Base-by-base conservation (phyloP, 2,797 vertebrate species). In the Platalea minor region DNA sequence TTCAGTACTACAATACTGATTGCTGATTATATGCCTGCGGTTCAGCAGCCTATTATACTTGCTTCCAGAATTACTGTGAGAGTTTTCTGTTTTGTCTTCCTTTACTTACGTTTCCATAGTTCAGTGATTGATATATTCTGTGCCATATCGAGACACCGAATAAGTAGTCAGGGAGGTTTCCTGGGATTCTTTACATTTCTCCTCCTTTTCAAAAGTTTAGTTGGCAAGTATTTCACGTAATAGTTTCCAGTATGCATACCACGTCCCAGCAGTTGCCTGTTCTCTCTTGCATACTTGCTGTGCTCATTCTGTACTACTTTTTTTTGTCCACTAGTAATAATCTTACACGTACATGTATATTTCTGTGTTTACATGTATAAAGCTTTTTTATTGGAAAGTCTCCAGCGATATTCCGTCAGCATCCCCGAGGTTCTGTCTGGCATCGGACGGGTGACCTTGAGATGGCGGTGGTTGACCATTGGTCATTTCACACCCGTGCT, bases 71-170 rank as follows among this genome's bases (percentile, higher is more conserved):
- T 12, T 50, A 3, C 69, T 72, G 35, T 4, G 39, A 59, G 67
- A 69, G 17, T 59, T 88, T 63, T 74, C 67, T 60, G 1, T 37
- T 68, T 63, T 65, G 60, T 63, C 43, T 79, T 72, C 68, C 29
- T 74, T 73, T 28, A 17, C 61, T 88, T 41, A 6, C 2, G 5
- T 50, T 67, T 68, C 39, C 43, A 6, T 17, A 45, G 69, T 56
- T 80, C 28, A 8, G 64, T 28, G 59, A 7, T 18, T 53, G 53
- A 4, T 10, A 0, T 4, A 0, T 68, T 35, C 53, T 28, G 2
- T 64, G 77, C 57, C 11, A 0, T 31, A 65, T 15, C 48, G 26
- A 35, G 84, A 10, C 50, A 16, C 33, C 17, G 37, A 35, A 11
- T 26, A 37, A 63, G 51, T 18, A 85, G 20, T 5, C 24, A 16